phyloP scores from a whole-genome alignment of 1,140 invertebrate species.

The Caligus rogercresseyi region DNA sequence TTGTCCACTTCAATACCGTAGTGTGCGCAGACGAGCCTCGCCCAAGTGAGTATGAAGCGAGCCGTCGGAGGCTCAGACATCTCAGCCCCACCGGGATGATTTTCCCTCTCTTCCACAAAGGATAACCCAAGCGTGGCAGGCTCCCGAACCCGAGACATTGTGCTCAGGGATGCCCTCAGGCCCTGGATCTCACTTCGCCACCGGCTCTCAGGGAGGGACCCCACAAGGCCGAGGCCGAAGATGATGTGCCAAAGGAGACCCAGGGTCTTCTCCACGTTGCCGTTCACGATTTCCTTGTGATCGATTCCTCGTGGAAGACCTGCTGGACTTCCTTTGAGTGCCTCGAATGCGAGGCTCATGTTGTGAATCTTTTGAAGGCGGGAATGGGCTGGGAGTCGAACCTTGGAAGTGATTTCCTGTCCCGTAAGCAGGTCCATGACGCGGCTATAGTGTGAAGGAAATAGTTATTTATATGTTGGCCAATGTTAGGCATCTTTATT shows the following conservation, averaged over 20 bases:
- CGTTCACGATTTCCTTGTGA: slow-evolving; percentile 58
- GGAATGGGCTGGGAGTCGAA: slow-evolving; percentile 66
- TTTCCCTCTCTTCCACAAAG: neutral
- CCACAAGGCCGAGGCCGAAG: slow-evolving; percentile 47
- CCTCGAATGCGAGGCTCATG: slow-evolving; percentile 47
- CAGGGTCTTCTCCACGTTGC: slow-evolving; percentile 67
- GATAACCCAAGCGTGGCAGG: neutral
- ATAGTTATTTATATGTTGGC: too few relatives aligned
- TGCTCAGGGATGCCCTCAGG: slow-evolving; percentile 21
- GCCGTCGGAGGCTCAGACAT: neutral
- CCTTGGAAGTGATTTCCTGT: slow-evolving; percentile 30
- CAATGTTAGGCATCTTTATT: too few relatives aligned
- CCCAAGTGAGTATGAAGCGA: slow-evolving; percentile 31
- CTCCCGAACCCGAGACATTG: slow-evolving; percentile 15
- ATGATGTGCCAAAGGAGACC: slow-evolving; percentile 73
- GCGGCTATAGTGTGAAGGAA: slow-evolving; percentile 31
- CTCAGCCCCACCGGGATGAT: neutral
- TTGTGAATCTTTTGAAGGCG: slow-evolving; percentile 69
- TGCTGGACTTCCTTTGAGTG: slow-evolving; percentile 35
- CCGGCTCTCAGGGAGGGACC: slow-evolving; percentile 2
- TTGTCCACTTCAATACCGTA: slow-evolving; percentile 34
- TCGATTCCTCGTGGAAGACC: slow-evolving; percentile 38
- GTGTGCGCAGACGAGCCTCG: slow-evolving; percentile 31
- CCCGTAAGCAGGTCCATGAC: slow-evolving; percentile 65
- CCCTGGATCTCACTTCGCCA: slow-evolving; percentile 22